Conservation (phyloP, 2,113 vertebrate genomes). For the Arizona elegans region DNA sequence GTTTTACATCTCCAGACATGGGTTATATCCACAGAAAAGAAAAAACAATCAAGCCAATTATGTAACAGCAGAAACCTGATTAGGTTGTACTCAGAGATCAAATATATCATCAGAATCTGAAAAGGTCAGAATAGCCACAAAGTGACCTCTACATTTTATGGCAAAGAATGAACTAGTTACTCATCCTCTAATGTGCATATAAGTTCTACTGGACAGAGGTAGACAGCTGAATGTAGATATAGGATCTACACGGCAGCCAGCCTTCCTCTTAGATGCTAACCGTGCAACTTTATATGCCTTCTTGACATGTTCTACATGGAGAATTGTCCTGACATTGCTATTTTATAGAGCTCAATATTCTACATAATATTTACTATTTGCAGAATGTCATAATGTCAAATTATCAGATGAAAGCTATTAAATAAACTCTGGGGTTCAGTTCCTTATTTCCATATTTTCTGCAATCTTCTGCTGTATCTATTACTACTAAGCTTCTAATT, state of each 20-base stretch:
- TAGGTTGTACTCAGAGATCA: slow-evolving; percentile 56
- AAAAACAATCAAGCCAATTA: slow-evolving; percentile 52
- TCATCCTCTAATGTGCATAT: neutral
- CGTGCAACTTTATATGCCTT: neutral
- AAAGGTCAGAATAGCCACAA: slow-evolving; percentile 47
- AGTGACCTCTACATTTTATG: slow-evolving; percentile 33
- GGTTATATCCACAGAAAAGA: slow-evolving; percentile 52
- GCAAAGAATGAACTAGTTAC: slow-evolving; percentile 14
- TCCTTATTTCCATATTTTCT: neutral
- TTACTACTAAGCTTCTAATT: neutral
- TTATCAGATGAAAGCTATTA: neutral
- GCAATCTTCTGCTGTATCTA: neutral
- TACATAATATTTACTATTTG: neutral
- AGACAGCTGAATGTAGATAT: neutral
- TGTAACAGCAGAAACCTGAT: slow-evolving; percentile 56
- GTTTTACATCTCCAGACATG: slow-evolving; percentile 58
- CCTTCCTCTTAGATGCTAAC: neutral
- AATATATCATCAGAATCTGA: slow-evolving; percentile 59
- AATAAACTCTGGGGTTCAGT: neutral
- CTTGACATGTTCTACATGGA: neutral
- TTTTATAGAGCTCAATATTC: neutral
- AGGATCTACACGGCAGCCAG: neutral
- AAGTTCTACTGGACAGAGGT: neutral
- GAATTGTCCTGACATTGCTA: neutral
- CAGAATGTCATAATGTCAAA: neutral